Conservation (phyloP, 2,113 vertebrate species). For the Sinocyclocheilus anophthalmus region DNA sequence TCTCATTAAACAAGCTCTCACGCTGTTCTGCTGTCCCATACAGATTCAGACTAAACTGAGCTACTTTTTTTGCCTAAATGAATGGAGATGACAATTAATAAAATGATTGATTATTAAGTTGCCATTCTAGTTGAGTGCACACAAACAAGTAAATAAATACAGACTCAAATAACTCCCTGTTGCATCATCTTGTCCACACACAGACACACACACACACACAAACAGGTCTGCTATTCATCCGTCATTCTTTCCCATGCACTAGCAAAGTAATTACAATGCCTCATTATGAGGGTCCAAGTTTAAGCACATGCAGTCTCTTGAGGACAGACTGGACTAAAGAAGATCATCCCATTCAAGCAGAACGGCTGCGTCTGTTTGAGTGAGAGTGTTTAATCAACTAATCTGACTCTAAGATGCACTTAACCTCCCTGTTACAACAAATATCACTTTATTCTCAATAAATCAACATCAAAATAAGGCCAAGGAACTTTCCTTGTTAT, state of each 20-base stretch:
- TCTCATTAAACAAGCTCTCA: background rate
- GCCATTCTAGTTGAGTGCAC: background rate
- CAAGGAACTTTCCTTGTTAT: background rate
- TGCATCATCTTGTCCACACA: background rate
- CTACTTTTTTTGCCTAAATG: background rate
- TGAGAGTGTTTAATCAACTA: background rate
- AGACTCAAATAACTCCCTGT: background rate
- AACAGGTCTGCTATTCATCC: background rate
- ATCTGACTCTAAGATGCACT: background rate
- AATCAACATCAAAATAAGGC: background rate
- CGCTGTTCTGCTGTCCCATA: background rate
- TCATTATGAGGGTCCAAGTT: conserved; percentile 18
- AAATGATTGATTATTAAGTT: background rate
- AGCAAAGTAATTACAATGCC: conserved; percentile 7
- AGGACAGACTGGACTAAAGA: conserved; percentile 5
- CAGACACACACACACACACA: background rate
- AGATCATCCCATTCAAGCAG: background rate
- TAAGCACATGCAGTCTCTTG: conserved; percentile 18
- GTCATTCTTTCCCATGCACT: background rate
- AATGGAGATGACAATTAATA: background rate
- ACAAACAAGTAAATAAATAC: background rate
- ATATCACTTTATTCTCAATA: background rate
- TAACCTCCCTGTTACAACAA: background rate
- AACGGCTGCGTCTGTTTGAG: background rate
- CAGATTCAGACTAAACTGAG: background rate